Base-by-base conservation (phyloP, 2,797 vertebrate genomes). In the Peromyscus nudipes region DNA sequence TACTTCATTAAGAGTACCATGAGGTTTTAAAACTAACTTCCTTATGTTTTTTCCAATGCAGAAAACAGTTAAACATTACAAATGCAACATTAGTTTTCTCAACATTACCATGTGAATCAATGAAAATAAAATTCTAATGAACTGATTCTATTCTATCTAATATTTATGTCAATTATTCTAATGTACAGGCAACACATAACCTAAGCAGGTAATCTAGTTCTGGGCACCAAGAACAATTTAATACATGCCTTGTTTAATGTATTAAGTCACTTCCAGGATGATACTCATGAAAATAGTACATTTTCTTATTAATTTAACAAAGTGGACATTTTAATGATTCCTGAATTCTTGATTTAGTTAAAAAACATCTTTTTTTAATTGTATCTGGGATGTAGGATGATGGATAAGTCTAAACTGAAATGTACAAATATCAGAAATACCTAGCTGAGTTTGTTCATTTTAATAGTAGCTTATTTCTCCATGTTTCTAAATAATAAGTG, bases 141-240 rank as follows among this genome's bases (percentile, higher is more conserved):
- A n/a, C 67, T 77, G 34, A 71, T 82, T 94, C 25, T 60, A 96
- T 92, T 92, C 34, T 96, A 89, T 92, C 75, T 75, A 84, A 67
- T 94, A 16, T 73, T 89, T 92, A 90, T 88, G 83, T 82, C 4
- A 89, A 73, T 93, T 96, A 90, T 85, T 91, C 52, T 94, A 92
- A 82, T 85, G n/a, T 10, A 71, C 31, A 92, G 11, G 80, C 62
- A 83, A 73, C 29, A 76, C 11, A 49, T 64, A 83, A 92, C 84
- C 79, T 76, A 97, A 92, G 84, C 9, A 91, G 43, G 88, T 89
- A 86, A 83, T 71, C 12, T 37, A 43, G 23, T 67, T 46, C 17
- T 23, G 84, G 17, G 0, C 12, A 64, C 10, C 14, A n/a, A 91
- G 37, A 92, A 86, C 43, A 92, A 90, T 52, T 97, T 49, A 77